phyloP scores from a whole-genome alignment of 1,140 invertebrate species.

The Batillaria attramentaria region DNA sequence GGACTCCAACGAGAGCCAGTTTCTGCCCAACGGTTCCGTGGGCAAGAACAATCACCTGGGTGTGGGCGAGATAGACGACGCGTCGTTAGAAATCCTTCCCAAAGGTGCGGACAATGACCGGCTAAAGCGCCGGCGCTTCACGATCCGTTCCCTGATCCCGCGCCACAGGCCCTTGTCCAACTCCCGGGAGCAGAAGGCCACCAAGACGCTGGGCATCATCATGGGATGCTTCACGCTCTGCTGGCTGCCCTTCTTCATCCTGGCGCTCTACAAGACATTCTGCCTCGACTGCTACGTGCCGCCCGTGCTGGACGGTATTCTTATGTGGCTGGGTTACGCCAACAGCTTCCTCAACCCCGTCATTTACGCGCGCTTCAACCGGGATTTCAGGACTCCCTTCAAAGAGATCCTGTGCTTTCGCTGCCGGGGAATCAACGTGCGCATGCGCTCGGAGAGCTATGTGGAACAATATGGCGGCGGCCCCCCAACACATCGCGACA shows the following conservation, averaged over 20 bases:
- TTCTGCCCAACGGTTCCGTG: slow-evolving; percentile 58
- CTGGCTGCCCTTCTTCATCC: slow-evolving; percentile 70
- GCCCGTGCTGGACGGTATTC: slow-evolving; percentile 66
- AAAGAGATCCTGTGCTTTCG: slow-evolving; percentile 74
- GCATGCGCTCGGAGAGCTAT: slow-evolving; percentile 73
- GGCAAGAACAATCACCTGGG: slow-evolving; percentile 43
- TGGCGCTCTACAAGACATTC: slow-evolving; percentile 64
- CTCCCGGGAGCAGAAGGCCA: slow-evolving; percentile 86
- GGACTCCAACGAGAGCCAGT: slow-evolving; percentile 50
- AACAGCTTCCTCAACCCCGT: slow-evolving; percentile 75
- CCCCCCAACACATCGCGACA: slow-evolving; percentile 59
- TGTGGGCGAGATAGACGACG: slow-evolving; percentile 50
- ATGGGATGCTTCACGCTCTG: slow-evolving; percentile 68
- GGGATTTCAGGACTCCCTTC: slow-evolving; percentile 74
- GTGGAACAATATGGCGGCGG: slow-evolving; percentile 70
- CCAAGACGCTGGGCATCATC: slow-evolving; percentile 88
- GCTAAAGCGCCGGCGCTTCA: slow-evolving; percentile 56
- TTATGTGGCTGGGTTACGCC: slow-evolving; percentile 73
- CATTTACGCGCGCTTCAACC: slow-evolving; percentile 75
- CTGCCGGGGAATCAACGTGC: slow-evolving; percentile 71
- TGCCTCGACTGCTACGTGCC: slow-evolving; percentile 59
- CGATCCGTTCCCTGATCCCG: slow-evolving; percentile 54
- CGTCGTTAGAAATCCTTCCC: slow-evolving; percentile 52
- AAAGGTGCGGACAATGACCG: slow-evolving; percentile 36
- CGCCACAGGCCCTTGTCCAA: slow-evolving; percentile 38